Conservation (phyloP, 2,888 invertebrate genomes). For the Drosophila ezoana region DNA sequence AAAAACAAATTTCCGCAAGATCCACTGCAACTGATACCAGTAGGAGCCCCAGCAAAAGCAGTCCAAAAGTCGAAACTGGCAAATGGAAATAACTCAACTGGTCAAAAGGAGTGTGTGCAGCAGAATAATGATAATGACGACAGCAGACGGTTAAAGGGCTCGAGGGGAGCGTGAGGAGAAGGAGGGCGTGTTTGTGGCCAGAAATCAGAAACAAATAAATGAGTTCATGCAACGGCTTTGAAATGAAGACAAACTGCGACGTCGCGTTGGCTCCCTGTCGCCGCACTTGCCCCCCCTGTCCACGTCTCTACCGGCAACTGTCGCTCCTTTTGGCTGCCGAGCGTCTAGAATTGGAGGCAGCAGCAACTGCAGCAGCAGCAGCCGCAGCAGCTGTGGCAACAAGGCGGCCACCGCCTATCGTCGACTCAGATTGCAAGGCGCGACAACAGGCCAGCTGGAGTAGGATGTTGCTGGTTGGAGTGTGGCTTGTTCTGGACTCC, state of each 20-base stretch:
- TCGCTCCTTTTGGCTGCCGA: constrained; percentile 19
- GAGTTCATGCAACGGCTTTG: constrained; percentile 78
- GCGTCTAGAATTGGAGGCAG: constrained; percentile 66
- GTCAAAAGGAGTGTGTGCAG: constrained; percentile 49
- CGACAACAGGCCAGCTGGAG: constrained; percentile 28
- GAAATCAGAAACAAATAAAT: constrained; percentile 81
- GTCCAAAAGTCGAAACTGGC: constrained; percentile 43
- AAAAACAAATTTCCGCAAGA: constrained; percentile 53
- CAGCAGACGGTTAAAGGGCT: constrained; percentile 32
- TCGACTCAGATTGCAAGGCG: constrained; percentile 37
- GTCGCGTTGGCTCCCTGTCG: constrained; percentile 38
- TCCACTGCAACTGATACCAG: constrained; percentile 74
- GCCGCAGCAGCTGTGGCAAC: constrained; percentile 33
- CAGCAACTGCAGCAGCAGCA: constrained; percentile 12
- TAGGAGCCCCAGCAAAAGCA: constrained; percentile 21
- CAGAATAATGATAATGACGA: constrained; percentile 74
- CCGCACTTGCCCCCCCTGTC: constrained; percentile 2
- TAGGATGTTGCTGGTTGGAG: constrained; percentile 2
- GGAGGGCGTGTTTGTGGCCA: constrained; percentile 67
- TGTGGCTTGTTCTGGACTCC: not conserved
- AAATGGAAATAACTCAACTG: constrained; percentile 69
- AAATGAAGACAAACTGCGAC: constrained; percentile 76
- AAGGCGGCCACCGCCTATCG: constrained; percentile 41
- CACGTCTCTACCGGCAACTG: not conserved
- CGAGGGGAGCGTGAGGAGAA: constrained; percentile 18